phyloP scores from a whole-genome alignment of 2,113 vertebrate species.

The Ochotona princeps region DNA sequence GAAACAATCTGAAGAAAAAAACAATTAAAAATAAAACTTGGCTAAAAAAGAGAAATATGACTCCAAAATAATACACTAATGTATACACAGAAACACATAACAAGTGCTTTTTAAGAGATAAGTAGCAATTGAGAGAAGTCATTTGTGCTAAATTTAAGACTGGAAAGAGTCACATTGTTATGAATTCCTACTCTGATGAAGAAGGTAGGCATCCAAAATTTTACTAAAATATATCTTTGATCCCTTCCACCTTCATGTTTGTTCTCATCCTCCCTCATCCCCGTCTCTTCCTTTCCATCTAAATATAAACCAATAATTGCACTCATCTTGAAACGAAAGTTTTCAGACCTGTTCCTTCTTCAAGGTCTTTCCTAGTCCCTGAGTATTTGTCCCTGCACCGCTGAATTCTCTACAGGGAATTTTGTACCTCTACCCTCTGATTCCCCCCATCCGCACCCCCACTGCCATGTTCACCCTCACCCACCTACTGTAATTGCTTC shows the following conservation, averaged over 20 bases:
- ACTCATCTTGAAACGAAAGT: not conserved
- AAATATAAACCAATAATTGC: not conserved
- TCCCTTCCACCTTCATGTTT: constrained; percentile 5
- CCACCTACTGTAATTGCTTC: not conserved
- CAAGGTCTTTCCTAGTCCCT: not conserved
- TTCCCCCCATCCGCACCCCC: not conserved
- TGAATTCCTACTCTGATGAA: constrained; percentile 47
- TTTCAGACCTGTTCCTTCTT: not conserved
- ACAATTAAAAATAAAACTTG: not conserved
- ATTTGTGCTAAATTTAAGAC: constrained; percentile 59
- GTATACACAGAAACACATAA: not conserved
- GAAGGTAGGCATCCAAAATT: constrained; percentile 38
- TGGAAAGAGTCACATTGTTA: constrained; percentile 42
- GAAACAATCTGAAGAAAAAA: constrained; percentile 21
- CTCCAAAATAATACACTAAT: not conserved
- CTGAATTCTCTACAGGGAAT: not conserved
- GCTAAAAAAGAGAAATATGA: not conserved
- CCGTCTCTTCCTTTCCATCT: constrained; percentile 23
- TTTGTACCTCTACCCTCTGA: not conserved
- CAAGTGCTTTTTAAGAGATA: constrained; percentile 18
- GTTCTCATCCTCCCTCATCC: not conserved
- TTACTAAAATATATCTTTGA: constrained; percentile 51
- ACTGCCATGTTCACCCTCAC: not conserved
- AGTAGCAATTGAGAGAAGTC: not conserved
- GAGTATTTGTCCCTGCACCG: not conserved